Base-by-base conservation (phyloP, 2,888 invertebrate species). In the Sminthurinus aureus region DNA sequence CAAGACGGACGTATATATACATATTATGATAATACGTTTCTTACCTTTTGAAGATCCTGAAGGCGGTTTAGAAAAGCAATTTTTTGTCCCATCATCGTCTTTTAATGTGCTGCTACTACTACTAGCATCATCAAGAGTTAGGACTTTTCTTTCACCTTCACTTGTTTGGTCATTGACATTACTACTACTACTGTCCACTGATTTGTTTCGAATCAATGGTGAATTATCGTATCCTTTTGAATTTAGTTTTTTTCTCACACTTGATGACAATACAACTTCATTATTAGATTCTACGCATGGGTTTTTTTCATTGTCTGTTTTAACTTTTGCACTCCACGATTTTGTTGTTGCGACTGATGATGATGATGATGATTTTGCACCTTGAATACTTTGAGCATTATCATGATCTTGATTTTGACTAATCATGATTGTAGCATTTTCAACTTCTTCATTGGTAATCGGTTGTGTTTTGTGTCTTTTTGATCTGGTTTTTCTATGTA, bases 391-490 rank as follows among this genome's bases (percentile, higher is more conserved):
- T n/a, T n/a, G n/a, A n/a, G n/a, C n/a, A n/a, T n/a, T n/a, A 66
- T 66, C 75, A 67, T 24, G 67, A 38, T 78, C 75, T 50, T 78
- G 20, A 77, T 81, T 73, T 81, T 74, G 81, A 71, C 71, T 73
- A 24, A 81, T 81, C 81, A 81, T 74, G 18, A 50, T 73, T 38
- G 85, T 38, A 50, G 92, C 92, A 88, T 92, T 91, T 83, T 91
- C 90, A n/a, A 94, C 92, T 90, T 94, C 94, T 84, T 93, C 92
- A 85, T 92, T 91, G 1, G 94, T 93, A 64, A 95, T 93, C 0
- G 95, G 95, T 91, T 95, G 95, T 0, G 95, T 95, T 87, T 93
- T 92, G 91, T 93, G 94, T 92, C 92, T 85, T 85, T 85, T 85
- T 15, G 67, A 18, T 71, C 78, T 50, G n/a, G 20, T 24, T 6